phyloP scores from a whole-genome alignment of 2,113 vertebrate species.

The Trinectes maculatus region DNA sequence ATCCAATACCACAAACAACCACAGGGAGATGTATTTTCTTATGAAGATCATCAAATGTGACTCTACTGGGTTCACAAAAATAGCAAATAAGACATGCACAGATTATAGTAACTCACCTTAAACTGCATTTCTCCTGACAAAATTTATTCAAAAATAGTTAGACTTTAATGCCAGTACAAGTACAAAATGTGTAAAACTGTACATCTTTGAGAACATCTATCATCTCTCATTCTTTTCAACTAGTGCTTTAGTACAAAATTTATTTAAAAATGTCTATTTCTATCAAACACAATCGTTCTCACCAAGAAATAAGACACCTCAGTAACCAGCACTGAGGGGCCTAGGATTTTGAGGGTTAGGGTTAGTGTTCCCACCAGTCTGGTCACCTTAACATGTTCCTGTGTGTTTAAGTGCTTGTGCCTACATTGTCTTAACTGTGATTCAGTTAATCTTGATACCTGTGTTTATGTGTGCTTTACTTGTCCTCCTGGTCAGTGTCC shows the following conservation, averaged over 20 bases:
- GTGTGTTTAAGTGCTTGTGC: not conserved
- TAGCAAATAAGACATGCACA: not conserved
- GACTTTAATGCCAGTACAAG: conserved; percentile 32
- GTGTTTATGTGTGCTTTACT: conserved; percentile 26
- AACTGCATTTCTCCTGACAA: conserved; percentile 31
- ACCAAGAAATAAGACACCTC: conserved; percentile 15
- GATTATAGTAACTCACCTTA: not conserved
- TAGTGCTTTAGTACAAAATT: conserved; percentile 22
- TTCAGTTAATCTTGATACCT: not conserved
- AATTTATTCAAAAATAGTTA: conserved; percentile 74
- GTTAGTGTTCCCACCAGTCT: conserved; percentile 19
- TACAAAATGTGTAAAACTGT: conserved; percentile 35
- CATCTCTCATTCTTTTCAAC: conserved; percentile 45
- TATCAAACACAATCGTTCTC: not conserved
- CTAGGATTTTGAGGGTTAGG: conserved; percentile 5
- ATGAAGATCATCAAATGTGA: not conserved
- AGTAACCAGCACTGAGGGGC: conserved; percentile 28
- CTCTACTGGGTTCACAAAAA: not conserved
- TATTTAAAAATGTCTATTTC: not conserved
- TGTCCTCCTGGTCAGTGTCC: conserved; percentile 75
- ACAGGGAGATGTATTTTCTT: not conserved
- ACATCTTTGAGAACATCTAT: conserved; percentile 39
- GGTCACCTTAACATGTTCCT: not conserved
- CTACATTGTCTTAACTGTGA: not conserved
- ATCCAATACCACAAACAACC: not conserved